phyloP scores from a whole-genome alignment of 1,140 invertebrate genomes.

The Eumaeus atala region DNA sequence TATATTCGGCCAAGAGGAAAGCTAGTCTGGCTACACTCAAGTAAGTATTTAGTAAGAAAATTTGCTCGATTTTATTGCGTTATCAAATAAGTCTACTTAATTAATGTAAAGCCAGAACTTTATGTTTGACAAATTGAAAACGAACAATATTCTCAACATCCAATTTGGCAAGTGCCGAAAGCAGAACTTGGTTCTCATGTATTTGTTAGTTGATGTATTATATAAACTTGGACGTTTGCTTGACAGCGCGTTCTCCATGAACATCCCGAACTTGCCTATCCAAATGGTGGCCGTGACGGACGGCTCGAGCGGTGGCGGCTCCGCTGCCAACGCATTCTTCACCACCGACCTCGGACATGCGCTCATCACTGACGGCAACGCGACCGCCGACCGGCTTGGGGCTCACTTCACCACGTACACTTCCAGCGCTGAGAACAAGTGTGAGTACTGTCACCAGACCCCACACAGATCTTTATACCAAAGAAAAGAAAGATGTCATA shows the following conservation, averaged over 20 bases:
- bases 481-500: no score
- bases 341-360: conserved; percentile 91
- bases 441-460: conserved; percentile 67
- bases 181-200: no score
- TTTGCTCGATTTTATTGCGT: no score
- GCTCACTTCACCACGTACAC: conserved; percentile 94
- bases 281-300: conserved; percentile 96
- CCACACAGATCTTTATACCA: background rate
- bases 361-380: conserved; percentile 94
- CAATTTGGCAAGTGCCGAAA: no score
- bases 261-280: conserved; percentile 95
- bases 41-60: conserved; percentile 81
- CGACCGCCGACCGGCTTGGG: conserved; percentile 91
- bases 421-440: conserved; percentile 87
- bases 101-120: no score
- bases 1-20: conserved; percentile 96
- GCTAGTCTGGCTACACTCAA: conserved; percentile 94
- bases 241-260: conserved; percentile 92
- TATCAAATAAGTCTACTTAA: no score
- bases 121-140: no score
- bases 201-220: no score
- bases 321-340: conserved; percentile 87
- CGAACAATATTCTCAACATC: no score
- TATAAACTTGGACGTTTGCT: conserved; percentile 18
- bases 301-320: conserved; percentile 87